Evolutionary conservation across 2,888 invertebrate species (phyloP), one percentile per base, ranked within the genome.

Genomic region (Bugulina stolonifera): DNA sequence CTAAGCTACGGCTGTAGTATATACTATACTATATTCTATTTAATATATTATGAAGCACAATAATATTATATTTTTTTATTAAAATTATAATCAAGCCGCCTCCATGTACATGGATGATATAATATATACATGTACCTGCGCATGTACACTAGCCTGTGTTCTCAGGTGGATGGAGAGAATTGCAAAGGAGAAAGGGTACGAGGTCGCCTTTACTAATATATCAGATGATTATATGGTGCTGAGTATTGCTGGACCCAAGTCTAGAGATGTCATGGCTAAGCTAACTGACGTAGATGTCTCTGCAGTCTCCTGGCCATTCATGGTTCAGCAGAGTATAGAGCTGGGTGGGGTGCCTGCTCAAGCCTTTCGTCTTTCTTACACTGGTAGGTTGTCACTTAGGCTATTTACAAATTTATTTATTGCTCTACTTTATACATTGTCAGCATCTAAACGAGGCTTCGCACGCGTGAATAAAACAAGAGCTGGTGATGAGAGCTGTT

Each of bases 161-260:
- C 43, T 5, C 43, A 83, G 83, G 73, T 85, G 83, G 83, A 75
- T 84, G 74, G 76, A 81, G 73, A 79, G 80, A 3, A 71, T 78
- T 32, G 79, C 80, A 1, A 69, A 73, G 2, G 55, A 72, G 2
- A 75, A 74, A 71, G 74, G 76, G 10, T 77, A 72, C 73, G 72
- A 80, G n/a, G 80, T 84, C 1, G 73, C 72, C 22, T 74, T 85
- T 52, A 71, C 72, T 10, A 85, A 83, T 74, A 75, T 78, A 2
- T 83, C 83, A 1, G 84, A 85, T 34, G 77, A 78, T 27, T 72
- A 77, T 64, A 82, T 78, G 18, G 79, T 79, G 71, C 74, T 85
- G 35, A 80, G 82, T 64, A 74, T 85, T 1, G 83, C 83, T 43
- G 85, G 85, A 25, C 85, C 85, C 5, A 74, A 76, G 27, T 78